Evolutionary conservation across 2,797 vertebrate species (phyloP), one percentile per base, ranked within the genome.

Genomic region (Acrocephalus scirpaceus): DNA sequence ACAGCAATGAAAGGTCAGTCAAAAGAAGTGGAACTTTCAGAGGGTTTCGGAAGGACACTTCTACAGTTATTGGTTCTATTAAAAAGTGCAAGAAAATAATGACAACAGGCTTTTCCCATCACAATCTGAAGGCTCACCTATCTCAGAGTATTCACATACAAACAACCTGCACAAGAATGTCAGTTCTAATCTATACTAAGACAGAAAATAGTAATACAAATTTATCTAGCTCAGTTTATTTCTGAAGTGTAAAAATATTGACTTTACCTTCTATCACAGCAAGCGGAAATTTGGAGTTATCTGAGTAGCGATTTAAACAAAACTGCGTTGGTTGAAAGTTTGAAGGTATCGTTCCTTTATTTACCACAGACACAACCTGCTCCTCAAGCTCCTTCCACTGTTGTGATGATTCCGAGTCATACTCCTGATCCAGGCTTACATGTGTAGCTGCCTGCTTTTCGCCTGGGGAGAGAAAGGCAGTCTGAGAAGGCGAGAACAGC

Each of bases 361-460:
- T 99, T 70, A 98, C 97, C 30, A 98, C 97, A 50, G 98, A 97
- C 62, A 99, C 99, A 73, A 99, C 98, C 96, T 98, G 99, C 81
- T 99, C 99, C 95, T 99, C 99, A 22, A 99, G 98, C 62, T 99
- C 98, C 72, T 97, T 98, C 99, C 99, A 99, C 91, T 99, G 98
- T 20, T 98, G 98, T 10, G 99, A 98, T 38, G 98, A 98, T 21
- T 99, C 99, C 1, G 96, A 98, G 92, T 99, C 99, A 93, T 98
- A 99, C 88, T 99, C 99, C 96, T 99, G 99, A 96, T 99, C 99
- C 92, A 99, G 98, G 67, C 99, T 99, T 32, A 99, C 95, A 0
- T 99, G 99, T 0, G 99, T 99, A 66, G 99, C 99, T n/a, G 99
- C 99, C 96, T 99, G 99, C 94, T 99, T 99, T 96, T 99, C 99